These are phyloP conservation scores for Copidosoma floridanum DNA, from an alignment of 1,140 invertebrate species.

Conservation along the genomic window DNA sequence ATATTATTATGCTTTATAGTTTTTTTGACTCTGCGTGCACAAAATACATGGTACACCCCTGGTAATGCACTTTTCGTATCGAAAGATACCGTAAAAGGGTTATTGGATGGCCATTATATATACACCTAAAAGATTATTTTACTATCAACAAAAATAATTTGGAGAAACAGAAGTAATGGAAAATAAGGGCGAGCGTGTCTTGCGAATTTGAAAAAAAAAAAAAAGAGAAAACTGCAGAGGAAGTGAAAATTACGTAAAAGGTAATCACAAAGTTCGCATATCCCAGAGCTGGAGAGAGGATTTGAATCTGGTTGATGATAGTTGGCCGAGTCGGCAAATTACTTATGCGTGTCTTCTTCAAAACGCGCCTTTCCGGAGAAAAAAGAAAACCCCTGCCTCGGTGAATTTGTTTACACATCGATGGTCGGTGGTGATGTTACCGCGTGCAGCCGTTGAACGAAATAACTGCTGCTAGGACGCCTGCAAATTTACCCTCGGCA, in stretches of 20 bases:
- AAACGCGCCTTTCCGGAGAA: slow-evolving; percentile 18
- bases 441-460: not conserved
- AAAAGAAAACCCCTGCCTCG: slow-evolving; percentile 10
- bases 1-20: no score
- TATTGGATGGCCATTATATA: not conserved
- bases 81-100: slow-evolving; percentile 14
- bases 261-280: slow-evolving; percentile 12
- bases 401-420: slow-evolving; percentile 11
- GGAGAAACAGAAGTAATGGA: no score
- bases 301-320: no score
- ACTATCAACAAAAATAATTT: not conserved
- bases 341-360: slow-evolving; percentile 33
- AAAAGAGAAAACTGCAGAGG: not conserved
- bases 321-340: slow-evolving; percentile 30
- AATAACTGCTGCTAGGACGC: slow-evolving; percentile 9
- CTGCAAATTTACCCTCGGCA: slow-evolving; percentile 16
- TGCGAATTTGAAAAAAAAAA: not conserved
- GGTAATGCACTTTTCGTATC: no score
- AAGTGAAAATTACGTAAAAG: not conserved
- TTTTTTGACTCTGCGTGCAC: no score
- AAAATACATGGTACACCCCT: no score
- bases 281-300: no score
- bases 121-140: slow-evolving; percentile 1
- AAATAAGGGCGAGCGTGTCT: no score
- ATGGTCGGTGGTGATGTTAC: not conserved